phyloP scores from a whole-genome alignment of 2,888 invertebrate species.

The Agrotis ipsilon region DNA sequence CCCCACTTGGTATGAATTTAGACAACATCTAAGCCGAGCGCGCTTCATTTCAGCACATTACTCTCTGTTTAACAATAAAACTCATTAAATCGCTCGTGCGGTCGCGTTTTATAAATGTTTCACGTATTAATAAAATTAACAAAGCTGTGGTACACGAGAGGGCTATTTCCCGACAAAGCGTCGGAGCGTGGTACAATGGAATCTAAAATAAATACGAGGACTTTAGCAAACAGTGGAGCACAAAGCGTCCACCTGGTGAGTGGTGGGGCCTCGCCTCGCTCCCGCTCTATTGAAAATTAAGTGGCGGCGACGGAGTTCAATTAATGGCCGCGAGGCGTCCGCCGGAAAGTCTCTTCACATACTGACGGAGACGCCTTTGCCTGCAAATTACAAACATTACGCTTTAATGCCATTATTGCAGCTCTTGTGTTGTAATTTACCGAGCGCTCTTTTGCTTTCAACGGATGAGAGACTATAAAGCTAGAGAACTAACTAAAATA shows the following conservation, averaged over 20 bases:
- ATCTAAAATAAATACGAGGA: slow-evolving; percentile 91
- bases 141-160: slow-evolving; percentile 85
- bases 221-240: slow-evolving; percentile 88
- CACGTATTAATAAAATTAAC: slow-evolving; percentile 91
- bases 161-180: slow-evolving; percentile 89
- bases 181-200: slow-evolving; percentile 87
- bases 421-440: slow-evolving; percentile 26
- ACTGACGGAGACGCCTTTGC: slow-evolving; percentile 39
- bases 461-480: background rate
- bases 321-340: slow-evolving; percentile 80
- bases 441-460: slow-evolving; percentile 1
- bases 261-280: slow-evolving; percentile 40
- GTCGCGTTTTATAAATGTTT: slow-evolving; percentile 90
- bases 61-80: slow-evolving; percentile 89
- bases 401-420: slow-evolving; percentile 42
- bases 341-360: slow-evolving; percentile 66
- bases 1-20: slow-evolving; percentile 74
- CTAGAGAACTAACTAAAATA: background rate
- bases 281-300: slow-evolving; percentile 83
- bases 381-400: slow-evolving; percentile 50
- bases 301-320: slow-evolving; percentile 82
- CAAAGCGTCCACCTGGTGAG: slow-evolving; percentile 88
- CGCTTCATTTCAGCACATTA: slow-evolving; percentile 86
- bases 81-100: slow-evolving; percentile 89
- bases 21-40: slow-evolving; percentile 80